These are phyloP conservation scores for Salvelinus namaycush DNA, from an alignment of 2,113 vertebrate species.

Conservation along the genomic window DNA sequence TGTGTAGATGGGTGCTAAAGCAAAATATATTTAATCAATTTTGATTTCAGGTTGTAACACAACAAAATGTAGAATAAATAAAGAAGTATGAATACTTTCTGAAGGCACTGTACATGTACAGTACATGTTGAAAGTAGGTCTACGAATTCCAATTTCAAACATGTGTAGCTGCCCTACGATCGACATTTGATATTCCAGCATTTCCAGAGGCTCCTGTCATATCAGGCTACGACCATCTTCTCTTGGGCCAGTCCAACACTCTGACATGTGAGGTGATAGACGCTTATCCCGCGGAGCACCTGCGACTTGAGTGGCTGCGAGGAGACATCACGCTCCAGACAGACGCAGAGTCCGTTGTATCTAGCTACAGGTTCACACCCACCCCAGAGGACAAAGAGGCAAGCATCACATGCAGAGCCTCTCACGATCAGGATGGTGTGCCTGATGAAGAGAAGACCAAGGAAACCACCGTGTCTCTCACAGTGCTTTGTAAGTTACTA, in stretches of 20 bases:
- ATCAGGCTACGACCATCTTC: slow-evolving; percentile 41
- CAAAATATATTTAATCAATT: no score
- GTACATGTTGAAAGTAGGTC: no score
- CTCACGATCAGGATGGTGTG: slow-evolving; percentile 37
- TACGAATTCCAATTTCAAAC: no score
- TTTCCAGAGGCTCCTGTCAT: slow-evolving; percentile 64
- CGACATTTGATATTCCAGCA: slow-evolving; percentile 46
- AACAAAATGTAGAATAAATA: no score
- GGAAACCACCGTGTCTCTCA: slow-evolving; percentile 43
- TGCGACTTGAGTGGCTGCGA: slow-evolving; percentile 57
- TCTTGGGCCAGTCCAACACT: slow-evolving; percentile 27
- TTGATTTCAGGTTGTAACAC: no score
- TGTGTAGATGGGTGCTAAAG: no score
- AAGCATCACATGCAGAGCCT: slow-evolving; percentile 62
- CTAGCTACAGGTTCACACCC: slow-evolving; percentile 43
- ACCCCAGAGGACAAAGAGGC: slow-evolving; percentile 19
- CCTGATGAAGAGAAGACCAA: slow-evolving; percentile 33
- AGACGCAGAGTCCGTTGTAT: not conserved
- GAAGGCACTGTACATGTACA: no score
- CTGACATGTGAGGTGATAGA: slow-evolving; percentile 59
- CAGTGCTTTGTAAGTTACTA: slow-evolving; percentile 59
- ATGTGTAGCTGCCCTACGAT: no score
- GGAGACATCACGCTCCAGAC: slow-evolving; percentile 36
- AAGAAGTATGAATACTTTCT: no score
- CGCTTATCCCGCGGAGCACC: slow-evolving; percentile 40